Percentiles rank a stretch among this genome's conserved stretches.
Evolutionary conservation across 2,113 vertebrate genomes (phyloP).

Genomic region (Mirounga angustirostris): DNA sequence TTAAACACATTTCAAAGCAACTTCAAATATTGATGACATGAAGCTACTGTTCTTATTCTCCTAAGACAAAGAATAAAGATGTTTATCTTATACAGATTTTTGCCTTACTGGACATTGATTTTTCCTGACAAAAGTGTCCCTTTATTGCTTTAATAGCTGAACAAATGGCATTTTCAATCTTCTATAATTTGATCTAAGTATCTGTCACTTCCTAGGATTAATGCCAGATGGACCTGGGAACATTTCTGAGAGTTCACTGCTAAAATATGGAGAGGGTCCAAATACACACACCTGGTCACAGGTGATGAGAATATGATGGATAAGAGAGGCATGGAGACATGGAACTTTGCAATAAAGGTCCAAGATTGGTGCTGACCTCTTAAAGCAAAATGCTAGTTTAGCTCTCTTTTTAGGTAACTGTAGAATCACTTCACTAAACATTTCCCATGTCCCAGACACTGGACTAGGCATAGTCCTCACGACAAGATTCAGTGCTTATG

Average conservation of each 20-base stretch:
- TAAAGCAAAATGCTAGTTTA: background rate
- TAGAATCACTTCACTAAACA: background rate
- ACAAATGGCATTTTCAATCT: slow-evolving; percentile 66
- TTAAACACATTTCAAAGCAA: slow-evolving; percentile 51
- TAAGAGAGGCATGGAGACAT: background rate
- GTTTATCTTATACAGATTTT: slow-evolving; percentile 44
- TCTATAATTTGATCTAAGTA: slow-evolving; percentile 65
- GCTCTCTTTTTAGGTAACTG: background rate
- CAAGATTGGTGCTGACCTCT: background rate
- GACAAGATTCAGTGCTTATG: background rate
- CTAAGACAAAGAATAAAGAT: slow-evolving; percentile 30
- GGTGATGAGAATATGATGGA: background rate
- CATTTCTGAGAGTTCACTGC: slow-evolving; percentile 23
- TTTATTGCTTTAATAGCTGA: slow-evolving; percentile 68
- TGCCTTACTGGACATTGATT: background rate
- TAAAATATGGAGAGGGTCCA: slow-evolving; percentile 40
- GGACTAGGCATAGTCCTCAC: background rate
- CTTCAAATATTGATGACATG: slow-evolving; percentile 62
- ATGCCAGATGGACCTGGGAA: slow-evolving; percentile 47
- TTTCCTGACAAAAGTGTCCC: background rate
- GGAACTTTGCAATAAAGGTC: background rate
- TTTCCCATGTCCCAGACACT: too few species aligned
- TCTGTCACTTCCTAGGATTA: slow-evolving; percentile 60
- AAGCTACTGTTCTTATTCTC: slow-evolving; percentile 35
- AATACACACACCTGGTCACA: slow-evolving; percentile 30